These are phyloP conservation scores for Drosophila leontia DNA, from an alignment of 1,140 invertebrate genomes.

Conservation along the genomic window DNA sequence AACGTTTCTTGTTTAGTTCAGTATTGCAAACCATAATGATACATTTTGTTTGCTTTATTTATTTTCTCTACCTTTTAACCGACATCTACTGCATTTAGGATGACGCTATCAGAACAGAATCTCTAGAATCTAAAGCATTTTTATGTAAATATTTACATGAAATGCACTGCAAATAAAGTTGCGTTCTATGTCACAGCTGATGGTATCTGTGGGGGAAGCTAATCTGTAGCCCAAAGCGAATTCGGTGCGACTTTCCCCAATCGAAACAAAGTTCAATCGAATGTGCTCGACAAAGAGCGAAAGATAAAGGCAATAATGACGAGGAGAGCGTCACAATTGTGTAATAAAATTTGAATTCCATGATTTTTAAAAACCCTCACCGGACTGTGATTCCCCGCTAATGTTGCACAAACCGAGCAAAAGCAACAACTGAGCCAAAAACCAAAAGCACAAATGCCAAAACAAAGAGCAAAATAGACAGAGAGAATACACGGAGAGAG, in stretches of 20 bases:
- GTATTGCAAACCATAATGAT: background rate
- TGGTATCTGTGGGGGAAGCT: conserved; percentile 19
- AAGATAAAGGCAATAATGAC: conserved; percentile 13
- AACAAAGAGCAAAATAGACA: conserved; percentile 5
- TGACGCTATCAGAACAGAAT: background rate
- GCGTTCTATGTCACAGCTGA: conserved; percentile 16
- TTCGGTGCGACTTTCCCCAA: conserved; percentile 20
- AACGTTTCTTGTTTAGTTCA: background rate
- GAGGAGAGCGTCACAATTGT: conserved; percentile 19
- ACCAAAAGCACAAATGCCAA: conserved; percentile 12
- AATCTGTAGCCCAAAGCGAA: conserved; percentile 10
- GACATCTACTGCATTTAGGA: conserved; percentile 1
- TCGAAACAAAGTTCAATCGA: conserved; percentile 47
- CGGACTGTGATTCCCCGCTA: conserved; percentile 22
- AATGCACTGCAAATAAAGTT: conserved; percentile 19
- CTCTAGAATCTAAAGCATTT: background rate
- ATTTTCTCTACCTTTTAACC: background rate
- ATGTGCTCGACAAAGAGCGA: conserved; percentile 25
- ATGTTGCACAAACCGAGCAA: conserved; percentile 44
- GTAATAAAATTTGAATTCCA: conserved; percentile 28
- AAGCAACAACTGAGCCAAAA: conserved; percentile 29
- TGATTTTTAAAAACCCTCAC: conserved; percentile 14
- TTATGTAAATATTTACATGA: conserved; percentile 26
- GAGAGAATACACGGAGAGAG: conserved; percentile 4
- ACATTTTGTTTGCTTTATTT: conserved; percentile 8